A percentile compares a stretch with the other conserved stretches of the same genome.
Conservation (phyloP, 1,140 invertebrate genomes). For the Camponotus vicinus region DNA sequence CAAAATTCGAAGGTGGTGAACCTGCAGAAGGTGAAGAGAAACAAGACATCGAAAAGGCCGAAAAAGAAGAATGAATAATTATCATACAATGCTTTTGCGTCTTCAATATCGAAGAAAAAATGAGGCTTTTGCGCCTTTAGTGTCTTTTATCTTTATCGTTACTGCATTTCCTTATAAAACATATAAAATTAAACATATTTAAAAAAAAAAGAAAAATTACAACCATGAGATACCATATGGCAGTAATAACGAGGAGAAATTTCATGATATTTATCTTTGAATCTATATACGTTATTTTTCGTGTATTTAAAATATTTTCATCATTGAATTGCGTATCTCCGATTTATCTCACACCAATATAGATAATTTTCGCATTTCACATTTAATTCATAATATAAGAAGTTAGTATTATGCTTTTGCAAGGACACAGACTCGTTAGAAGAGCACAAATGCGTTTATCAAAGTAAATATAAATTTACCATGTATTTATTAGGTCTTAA, state of each 20-base stretch:
- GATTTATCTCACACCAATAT: slow-evolving; percentile 4
- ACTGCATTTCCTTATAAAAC: slow-evolving; percentile 48
- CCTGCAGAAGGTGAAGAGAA: slow-evolving; percentile 81
- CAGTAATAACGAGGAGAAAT: slow-evolving; percentile 24
- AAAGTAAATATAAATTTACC: slow-evolving; percentile 17
- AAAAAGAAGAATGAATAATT: slow-evolving; percentile 81
- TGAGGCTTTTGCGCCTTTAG: slow-evolving; percentile 57
- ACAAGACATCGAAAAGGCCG: slow-evolving; percentile 82
- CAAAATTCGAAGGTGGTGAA: slow-evolving; percentile 86
- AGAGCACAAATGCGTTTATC: slow-evolving; percentile 46
- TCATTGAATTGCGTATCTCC: neutral
- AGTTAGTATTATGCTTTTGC: slow-evolving; percentile 26
- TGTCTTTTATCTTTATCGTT: slow-evolving; percentile 58
- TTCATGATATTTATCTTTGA: slow-evolving; percentile 9
- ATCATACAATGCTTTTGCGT: slow-evolving; percentile 45
- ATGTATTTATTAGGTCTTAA: neutral
- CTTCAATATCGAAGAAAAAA: slow-evolving; percentile 35
- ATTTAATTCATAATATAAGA: slow-evolving; percentile 17
- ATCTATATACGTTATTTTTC: slow-evolving; percentile 17
- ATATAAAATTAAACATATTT: slow-evolving; percentile 29
- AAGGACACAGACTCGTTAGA: slow-evolving; percentile 54
- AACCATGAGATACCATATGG: slow-evolving; percentile 7
- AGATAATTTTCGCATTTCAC: slow-evolving; percentile 35
- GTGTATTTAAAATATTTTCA: neutral
- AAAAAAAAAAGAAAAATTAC: slow-evolving; percentile 35